phyloP scores from a whole-genome alignment of 2,888 invertebrate genomes.

The Tipula confusa region DNA sequence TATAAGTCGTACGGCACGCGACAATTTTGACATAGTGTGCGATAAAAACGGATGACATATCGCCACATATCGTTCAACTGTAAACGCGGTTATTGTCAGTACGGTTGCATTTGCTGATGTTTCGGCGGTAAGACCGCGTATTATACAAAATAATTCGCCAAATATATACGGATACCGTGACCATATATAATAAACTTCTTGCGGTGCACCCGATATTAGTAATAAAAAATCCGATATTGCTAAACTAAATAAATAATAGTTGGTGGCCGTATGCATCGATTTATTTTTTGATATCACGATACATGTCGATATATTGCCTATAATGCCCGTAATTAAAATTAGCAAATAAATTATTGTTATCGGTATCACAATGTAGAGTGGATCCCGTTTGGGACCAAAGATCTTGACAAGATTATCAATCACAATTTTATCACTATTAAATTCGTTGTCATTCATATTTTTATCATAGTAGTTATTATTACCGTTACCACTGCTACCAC shows the following conservation, averaged over 20 bases:
- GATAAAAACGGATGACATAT: conserved; percentile 61
- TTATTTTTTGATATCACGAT: conserved; percentile 76
- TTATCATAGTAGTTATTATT: not conserved
- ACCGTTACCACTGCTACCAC: not conserved
- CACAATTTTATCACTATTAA: not conserved
- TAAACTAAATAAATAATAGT: conserved; percentile 78
- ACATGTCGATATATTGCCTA: conserved; percentile 81
- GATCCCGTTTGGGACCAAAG: conserved; percentile 51
- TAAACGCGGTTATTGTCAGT: conserved; percentile 77
- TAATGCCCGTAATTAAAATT: conserved; percentile 73
- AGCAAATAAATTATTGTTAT: conserved; percentile 69
- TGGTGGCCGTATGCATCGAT: conserved; percentile 77
- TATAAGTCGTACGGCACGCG: conserved; percentile 73
- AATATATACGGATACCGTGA: conserved; percentile 72
- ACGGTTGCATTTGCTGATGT: conserved; percentile 75
- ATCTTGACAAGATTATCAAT: conserved; percentile 30
- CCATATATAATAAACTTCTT: conserved; percentile 77
- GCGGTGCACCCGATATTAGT: conserved; percentile 71
- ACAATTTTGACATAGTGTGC: conserved; percentile 78
- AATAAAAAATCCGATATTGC: conserved; percentile 78
- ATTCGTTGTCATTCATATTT: not conserved
- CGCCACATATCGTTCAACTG: conserved; percentile 66
- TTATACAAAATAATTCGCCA: conserved; percentile 72
- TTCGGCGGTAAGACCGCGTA: conserved; percentile 74
- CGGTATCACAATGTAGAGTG: conserved; percentile 62